These are phyloP conservation scores for Manis crassicaudata DNA, from an alignment of 2,797 vertebrate species.

Conservation along the genomic window DNA sequence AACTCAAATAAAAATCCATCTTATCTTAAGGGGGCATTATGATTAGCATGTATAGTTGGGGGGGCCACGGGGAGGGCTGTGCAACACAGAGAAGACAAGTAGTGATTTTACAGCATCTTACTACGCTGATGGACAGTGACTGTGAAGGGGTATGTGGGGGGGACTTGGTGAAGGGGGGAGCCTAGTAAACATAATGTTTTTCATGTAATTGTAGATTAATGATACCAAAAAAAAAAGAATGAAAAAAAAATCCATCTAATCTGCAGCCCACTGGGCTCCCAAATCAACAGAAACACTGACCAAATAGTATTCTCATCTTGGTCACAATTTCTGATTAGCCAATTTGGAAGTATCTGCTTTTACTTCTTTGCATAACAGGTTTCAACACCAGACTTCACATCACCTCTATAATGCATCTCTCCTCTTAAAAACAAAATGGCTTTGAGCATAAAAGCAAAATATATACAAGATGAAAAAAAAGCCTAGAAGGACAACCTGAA, in stretches of 20 bases:
- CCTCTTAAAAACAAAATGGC: background rate
- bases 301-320: background rate
- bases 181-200: no score
- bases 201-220: no score
- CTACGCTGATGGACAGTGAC: no score
- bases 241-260: background rate
- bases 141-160: no score
- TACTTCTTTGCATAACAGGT: background rate
- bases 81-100: no score
- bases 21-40: no score
- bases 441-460: background rate
- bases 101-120: no score
- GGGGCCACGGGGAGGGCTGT: no score
- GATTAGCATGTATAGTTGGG: no score
- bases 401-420: background rate
- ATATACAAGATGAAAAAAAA: background rate
- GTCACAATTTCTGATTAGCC: background rate
- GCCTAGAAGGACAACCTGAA: background rate
- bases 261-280: background rate
- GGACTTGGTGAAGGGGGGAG: no score
- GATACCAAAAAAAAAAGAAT: no score
- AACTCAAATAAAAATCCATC: background rate
- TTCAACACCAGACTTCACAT: background rate
- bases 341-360: slow-evolving; percentile 10
- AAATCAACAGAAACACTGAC: background rate